Base-by-base conservation (phyloP, 2,888 invertebrate genomes). In the Athalia rosae region DNA sequence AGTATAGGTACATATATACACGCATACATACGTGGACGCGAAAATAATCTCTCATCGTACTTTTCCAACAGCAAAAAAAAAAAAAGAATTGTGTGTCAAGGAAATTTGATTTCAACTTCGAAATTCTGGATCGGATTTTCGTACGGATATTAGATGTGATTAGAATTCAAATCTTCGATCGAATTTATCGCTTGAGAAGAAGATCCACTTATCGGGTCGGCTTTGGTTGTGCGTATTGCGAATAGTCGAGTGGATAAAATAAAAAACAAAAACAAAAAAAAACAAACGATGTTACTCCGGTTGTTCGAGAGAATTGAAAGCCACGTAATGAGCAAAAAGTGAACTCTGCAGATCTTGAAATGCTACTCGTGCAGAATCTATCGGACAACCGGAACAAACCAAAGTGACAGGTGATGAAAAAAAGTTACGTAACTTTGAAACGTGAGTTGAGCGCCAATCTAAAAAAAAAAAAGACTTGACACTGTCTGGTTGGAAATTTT, bases 321-420 rank as follows among this genome's bases (percentile, higher is more conserved):
- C 11, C 6, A 13, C 45, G n/a, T 63, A 45, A 13, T 63, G n/a
- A 6, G 15, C 8, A 45, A 13, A 47, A 63, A n/a, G 45, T n/a
- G n/a, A 47, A 45, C 63, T n/a, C n/a, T n/a, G 45, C n/a, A 41
- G 41, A 6, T 62, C 43, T 6, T n/a, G 41, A 43, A n/a, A 4
- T 11, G 62, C 62, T 41, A 62, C 43, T 62, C n/a, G 62, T 41
- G 6, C n/a, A 62, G 62, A 9, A 62, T 62, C 43, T 11, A 62
- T n/a, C 43, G 43, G 43, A 62, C 28, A 43, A 43, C 15, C 11
- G 43, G 43, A 62, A 6, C n/a, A 43, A 43, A 5, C 28, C 43
- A 41, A 62, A 9, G 28, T 28, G 28, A 28, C 28, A 28, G 28
- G 28, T 28, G 28, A 28, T 28, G 28, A 28, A 28, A 28, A 28